A percentile compares a stretch with the other conserved stretches of the same genome.
phyloP scores from a whole-genome alignment of 53 echinoderm and acorn worm species.

The Arbacia lixula region DNA sequence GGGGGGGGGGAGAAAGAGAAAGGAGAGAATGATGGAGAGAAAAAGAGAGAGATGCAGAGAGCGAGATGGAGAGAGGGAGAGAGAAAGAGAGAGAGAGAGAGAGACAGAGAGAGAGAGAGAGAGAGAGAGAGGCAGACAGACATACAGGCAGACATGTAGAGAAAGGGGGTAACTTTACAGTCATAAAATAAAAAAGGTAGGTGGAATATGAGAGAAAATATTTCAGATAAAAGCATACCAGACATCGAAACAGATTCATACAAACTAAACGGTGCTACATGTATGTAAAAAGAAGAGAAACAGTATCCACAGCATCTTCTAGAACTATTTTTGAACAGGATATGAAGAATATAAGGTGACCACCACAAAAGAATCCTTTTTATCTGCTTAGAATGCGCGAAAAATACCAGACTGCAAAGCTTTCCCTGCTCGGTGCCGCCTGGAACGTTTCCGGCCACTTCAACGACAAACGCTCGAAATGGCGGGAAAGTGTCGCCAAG shows the following conservation, averaged over 20 bases:
- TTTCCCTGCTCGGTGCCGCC: slow-evolving; percentile 25
- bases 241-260: too few species aligned
- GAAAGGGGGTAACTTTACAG: neutral
- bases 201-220: too few species aligned
- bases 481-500: slow-evolving; percentile 49
- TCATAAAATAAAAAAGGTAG: too few species aligned
- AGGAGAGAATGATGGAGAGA: neutral
- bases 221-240: too few species aligned
- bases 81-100: neutral
- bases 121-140: neutral
- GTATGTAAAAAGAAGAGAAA: too few species aligned
- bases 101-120: neutral
- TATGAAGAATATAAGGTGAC: too few species aligned
- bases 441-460: slow-evolving; percentile 36
- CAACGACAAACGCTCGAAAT: slow-evolving; percentile 39
- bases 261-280: too few species aligned
- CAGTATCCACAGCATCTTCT: too few species aligned
- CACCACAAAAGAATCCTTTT: too few species aligned
- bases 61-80: neutral
- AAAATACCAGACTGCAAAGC: too few species aligned
- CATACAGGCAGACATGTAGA: neutral
- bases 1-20: neutral
- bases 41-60: neutral
- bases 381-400: too few species aligned
- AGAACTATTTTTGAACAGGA: too few species aligned